Evolutionary conservation across 2,888 invertebrate genomes (phyloP).

Genomic region (Syrphus vitripennis): DNA sequence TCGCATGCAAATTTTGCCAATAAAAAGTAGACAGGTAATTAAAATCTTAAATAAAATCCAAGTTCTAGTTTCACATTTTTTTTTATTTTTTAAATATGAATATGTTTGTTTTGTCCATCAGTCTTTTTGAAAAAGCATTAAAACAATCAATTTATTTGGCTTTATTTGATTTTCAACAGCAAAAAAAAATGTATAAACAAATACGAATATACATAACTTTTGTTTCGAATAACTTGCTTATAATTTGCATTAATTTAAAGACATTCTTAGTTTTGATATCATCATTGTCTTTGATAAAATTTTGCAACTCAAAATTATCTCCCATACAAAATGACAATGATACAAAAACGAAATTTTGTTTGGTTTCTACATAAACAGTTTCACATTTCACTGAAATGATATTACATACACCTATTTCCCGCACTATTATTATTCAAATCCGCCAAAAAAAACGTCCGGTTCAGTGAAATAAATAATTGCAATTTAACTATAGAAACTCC

Average conservation of each 20-base stretch:
- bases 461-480: conserved; percentile 1
- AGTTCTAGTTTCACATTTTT: background rate
- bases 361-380: background rate
- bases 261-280: background rate
- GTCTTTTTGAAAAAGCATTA: background rate
- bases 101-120: background rate
- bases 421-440: background rate
- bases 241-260: conserved; percentile 1
- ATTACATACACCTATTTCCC: background rate
- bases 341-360: background rate
- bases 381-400: background rate
- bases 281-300: background rate
- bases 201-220: background rate
- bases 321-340: conserved; percentile 3
- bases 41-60: background rate
- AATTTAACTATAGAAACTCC: conserved; percentile 1
- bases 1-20: background rate
- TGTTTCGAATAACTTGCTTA: background rate
- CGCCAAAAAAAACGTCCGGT: background rate
- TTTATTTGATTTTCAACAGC: background rate
- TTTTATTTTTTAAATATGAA: background rate
- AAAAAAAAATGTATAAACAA: background rate
- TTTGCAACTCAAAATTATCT: background rate
- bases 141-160: background rate
- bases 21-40: background rate